Base-by-base conservation (phyloP, 2,113 vertebrate species). In the Amazona vittata region DNA sequence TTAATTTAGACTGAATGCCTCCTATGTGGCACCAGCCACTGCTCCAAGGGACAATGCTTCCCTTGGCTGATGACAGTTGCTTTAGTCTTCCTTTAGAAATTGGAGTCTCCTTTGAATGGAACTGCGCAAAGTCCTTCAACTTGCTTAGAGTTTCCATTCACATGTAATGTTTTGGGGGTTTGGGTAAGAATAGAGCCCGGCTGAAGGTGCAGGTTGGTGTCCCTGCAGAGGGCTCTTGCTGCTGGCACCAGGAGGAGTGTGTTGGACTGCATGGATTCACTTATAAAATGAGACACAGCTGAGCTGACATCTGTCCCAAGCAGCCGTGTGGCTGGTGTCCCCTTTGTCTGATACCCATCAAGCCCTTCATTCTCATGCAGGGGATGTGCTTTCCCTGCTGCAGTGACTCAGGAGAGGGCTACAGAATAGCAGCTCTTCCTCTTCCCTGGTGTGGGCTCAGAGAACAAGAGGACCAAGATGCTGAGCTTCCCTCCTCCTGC, bases 1-100 rank as follows among this genome's bases (percentile, higher is more conserved):
- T 96, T 93, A 96, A 97, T 96, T 97, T 92, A 93, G 92, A 37
- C 85, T 87, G 95, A 86, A 94, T 94, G 33, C 90, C 95, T 97
- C 70, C 91, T 74, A 11, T 92, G 93, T 94, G 96, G 97, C 95
- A 96, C 96, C 94, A 92, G 94, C 19, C 91, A 14, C 93, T 60
- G 90, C 84, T 96, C 76, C 0, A 4, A 74, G 94, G 89, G 93
- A 92, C 67, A 60, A 87, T 68, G 92, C 12, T 8, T 67, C 83
- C 88, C 84, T 89, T 0, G 14, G 57, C 52, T 0, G 71, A 94
- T 79, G 91, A 89, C 85, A 89, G 79, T 82, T 28, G 52, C 19
- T 59, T 91, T 71, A 81, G 86, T 21, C 47, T 89, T 74, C n/a
- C 92, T 93, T 62, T 65, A 83, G 70, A 92, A 79, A 85, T 5